Conservation (phyloP, 2,113 vertebrate genomes). For the Macaca fascicularis region T2T-MFA8v1.1 NC_088392.1:47863501-47864000, state of each 20-base stretch:
- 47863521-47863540: constrained; percentile 27
- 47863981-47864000: neutral
- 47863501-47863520: constrained; percentile 14
- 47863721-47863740: constrained; percentile 5
- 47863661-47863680: constrained; percentile 22
- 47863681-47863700: neutral
- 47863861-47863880: constrained; percentile 38
- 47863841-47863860: constrained; percentile 41
- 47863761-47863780: constrained; percentile 20
- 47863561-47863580: constrained; percentile 45
- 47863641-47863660: neutral
- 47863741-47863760: neutral
- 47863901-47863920: neutral
- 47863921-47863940: neutral
- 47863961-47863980: neutral
- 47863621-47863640: constrained; percentile 24
- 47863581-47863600: constrained; percentile 13
- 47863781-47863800: no score
- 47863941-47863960: neutral
- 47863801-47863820: neutral
- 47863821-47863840: constrained; percentile 4
- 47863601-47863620: constrained; percentile 10
- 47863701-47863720: neutral
- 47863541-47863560: constrained; percentile 32
- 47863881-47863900: constrained; percentile 36